Evolutionary conservation across 2,797 vertebrate genomes (phyloP).

Genomic region (Triplophysa yarkandensis): DNA sequence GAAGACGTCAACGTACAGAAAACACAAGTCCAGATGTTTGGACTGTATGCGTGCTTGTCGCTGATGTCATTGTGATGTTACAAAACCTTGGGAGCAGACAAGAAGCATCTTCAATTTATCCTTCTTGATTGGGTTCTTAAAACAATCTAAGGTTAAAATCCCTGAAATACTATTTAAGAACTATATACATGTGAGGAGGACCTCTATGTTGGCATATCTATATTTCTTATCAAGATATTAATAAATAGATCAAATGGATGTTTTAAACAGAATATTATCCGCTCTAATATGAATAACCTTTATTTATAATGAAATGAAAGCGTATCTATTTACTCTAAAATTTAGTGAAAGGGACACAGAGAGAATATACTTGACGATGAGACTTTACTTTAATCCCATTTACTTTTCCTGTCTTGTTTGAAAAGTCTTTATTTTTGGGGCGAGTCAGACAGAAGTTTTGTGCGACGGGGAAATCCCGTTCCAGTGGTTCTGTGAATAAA

Average conservation of each 20-base stretch:
- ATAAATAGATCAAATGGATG: conserved; percentile 38
- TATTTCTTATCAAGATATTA: conserved; percentile 6
- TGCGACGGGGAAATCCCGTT: conserved; percentile 22
- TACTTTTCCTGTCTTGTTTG: conserved; percentile 42
- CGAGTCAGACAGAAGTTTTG: conserved; percentile 33
- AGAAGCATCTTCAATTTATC: background rate
- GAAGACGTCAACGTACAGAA: conserved; percentile 1
- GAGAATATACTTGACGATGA: conserved; percentile 19
- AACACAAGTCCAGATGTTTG: background rate
- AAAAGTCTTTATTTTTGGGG: conserved; percentile 50
- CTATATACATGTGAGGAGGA: background rate
- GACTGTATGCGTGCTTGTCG: background rate
- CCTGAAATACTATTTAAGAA: background rate
- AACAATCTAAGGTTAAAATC: background rate
- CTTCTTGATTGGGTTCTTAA: background rate
- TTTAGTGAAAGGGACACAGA: conserved; percentile 26
- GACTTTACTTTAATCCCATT: conserved; percentile 31
- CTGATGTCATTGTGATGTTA: background rate
- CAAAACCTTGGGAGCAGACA: background rate
- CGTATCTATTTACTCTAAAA: conserved; percentile 44
- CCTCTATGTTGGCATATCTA: conserved; percentile 22
- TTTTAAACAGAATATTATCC: conserved; percentile 43
- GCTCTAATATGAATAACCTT: conserved; percentile 34
- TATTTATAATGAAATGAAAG: conserved; percentile 48
- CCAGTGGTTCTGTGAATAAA: conserved; percentile 51